Evolutionary conservation across 1,140 invertebrate genomes (phyloP).

Genomic region (Solen grandis): DNA sequence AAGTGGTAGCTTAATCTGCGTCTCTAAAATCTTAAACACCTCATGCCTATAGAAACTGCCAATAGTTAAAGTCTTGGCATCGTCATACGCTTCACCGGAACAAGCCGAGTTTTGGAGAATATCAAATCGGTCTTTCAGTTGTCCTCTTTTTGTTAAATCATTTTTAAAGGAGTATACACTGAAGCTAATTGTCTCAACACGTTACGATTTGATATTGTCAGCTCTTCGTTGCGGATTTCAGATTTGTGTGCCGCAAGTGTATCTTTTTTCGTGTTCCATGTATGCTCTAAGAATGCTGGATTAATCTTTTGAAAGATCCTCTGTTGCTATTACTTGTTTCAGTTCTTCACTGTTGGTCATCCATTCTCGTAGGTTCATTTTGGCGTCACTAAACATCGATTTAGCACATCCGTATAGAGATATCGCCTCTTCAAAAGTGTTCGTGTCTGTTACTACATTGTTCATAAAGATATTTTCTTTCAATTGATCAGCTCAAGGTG

Average conservation of each 20-base stretch:
- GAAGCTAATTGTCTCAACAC: slow-evolving; percentile 1
- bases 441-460: background rate
- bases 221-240: background rate
- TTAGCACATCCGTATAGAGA: background rate
- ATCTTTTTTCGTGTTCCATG: background rate
- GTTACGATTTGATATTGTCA: background rate
- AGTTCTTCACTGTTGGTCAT: background rate
- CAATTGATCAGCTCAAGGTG: background rate
- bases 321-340: background rate
- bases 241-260: background rate
- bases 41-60: slow-evolving; percentile 9
- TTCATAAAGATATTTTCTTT: slow-evolving; percentile 18
- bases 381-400: slow-evolving; percentile 11
- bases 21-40: background rate
- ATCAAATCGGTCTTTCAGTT: background rate
- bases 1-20: background rate
- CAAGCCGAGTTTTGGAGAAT: slow-evolving; percentile 8
- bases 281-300: background rate
- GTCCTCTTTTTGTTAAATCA: background rate
- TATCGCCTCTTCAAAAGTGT: slow-evolving; percentile 7
- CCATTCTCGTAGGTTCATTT: slow-evolving; percentile 30
- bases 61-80: slow-evolving; percentile 14
- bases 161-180: background rate
- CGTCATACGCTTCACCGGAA: background rate
- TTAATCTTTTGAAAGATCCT: background rate